Base-by-base conservation (phyloP, 2,888 invertebrate species). In the Esperia sulphurella region DNA sequence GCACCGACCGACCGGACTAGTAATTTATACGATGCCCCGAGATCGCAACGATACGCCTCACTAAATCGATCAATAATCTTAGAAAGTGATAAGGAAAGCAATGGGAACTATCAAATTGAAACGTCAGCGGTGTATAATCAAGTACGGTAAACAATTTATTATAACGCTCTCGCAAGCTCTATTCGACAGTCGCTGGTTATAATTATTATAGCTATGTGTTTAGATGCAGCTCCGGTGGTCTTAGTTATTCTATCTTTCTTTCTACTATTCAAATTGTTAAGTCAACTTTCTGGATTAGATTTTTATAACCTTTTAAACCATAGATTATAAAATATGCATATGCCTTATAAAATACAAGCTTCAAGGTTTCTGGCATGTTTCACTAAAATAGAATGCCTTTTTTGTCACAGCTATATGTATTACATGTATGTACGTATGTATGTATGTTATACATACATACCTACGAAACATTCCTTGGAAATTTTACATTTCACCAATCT, bases 51-150 rank as follows among this genome's bases (percentile, higher is more conserved):
- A 84, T 87, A 84, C 60, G 68, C 65, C 60, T 60, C 62, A 64
- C 71, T 76, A 79, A 77, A 79, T 80, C 83, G 80, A 86, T 87
- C 83, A 84, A 83, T 83, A 82, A 75, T 74, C 71, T 74, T 70
- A 73, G 75, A 75, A 77, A 75, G 73, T 79, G 83, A 83, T 84
- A 83, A 83, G 75, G 68, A 58, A 59, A 65, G 57, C 59, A 60
- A 62, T 62, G 61, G 68, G 65, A 75, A 79, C 71, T 71, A 72
- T 80, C 75, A 78, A 82, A 84, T 83, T 82, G 79, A 84, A 83
- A 80, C 69, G 79, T 83, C 79, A 78, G 67, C 71, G 61, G 59
- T 58, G 65, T 79, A 75, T 74, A 79, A 81, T 82, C 75, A 77
- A 70, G 63, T 58, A 62, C 59, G 58, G 53, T 49, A 49, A 43